Conservation (phyloP, 2,888 invertebrate species). For the Agrochola litura region DNA sequence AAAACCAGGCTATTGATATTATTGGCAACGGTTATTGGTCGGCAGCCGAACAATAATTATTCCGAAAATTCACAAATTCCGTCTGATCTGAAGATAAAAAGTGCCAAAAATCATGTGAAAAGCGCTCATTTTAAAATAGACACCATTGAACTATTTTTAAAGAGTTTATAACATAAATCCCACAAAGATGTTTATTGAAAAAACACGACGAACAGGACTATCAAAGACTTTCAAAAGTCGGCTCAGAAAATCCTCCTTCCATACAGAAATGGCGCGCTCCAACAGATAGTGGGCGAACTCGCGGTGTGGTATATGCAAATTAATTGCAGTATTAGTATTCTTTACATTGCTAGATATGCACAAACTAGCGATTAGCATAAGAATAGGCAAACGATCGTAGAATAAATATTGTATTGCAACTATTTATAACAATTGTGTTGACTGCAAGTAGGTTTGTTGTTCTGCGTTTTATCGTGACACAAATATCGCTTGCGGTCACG, state of each 20-base stretch:
- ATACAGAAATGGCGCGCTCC: conserved; percentile 3
- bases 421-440: conserved; percentile 60
- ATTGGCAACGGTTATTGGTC: not conserved
- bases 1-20: not conserved
- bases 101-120: not conserved
- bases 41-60: not conserved
- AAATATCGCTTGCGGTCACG: conserved; percentile 15
- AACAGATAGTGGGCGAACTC: conserved; percentile 24
- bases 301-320: conserved; percentile 61
- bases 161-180: not conserved
- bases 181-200: not conserved
- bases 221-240: not conserved
- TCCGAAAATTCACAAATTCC: not conserved
- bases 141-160: not conserved
- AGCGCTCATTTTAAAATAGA: not conserved
- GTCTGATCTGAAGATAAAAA: not conserved
- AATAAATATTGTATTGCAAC: conserved; percentile 61
- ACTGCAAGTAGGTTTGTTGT: conserved; percentile 38
- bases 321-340: conserved; percentile 66
- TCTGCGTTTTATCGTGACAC: conserved; percentile 40
- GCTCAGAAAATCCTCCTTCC: not conserved
- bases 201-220: not conserved
- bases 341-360: conserved; percentile 58
- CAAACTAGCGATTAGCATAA: conserved; percentile 62
- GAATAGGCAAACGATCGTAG: conserved; percentile 60